Percentiles rank a stretch among this genome's conserved stretches.
phyloP scores from a whole-genome alignment of 2,113 vertebrate genomes.

The Butorides virescens region DNA sequence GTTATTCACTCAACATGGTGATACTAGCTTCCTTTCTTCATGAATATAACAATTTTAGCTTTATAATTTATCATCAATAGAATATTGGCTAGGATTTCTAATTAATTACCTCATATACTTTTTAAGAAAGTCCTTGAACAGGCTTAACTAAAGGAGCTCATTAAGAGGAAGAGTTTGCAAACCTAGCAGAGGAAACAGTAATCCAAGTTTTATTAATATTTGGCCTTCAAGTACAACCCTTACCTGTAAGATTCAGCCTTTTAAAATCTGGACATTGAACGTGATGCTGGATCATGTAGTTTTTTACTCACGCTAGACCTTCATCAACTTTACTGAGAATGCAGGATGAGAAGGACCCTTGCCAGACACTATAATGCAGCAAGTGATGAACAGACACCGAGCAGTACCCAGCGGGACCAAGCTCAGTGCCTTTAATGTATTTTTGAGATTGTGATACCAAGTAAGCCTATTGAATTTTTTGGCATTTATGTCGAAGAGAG shows the following conservation, averaged over 20 bases:
- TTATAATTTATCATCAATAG: neutral
- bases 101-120: neutral
- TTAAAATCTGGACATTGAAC: neutral
- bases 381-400: neutral
- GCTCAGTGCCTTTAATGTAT: neutral
- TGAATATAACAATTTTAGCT: neutral
- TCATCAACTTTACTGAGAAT: neutral
- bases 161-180: neutral
- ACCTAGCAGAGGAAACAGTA: neutral
- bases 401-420: rapidly evolving
- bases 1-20: neutral
- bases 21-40: neutral
- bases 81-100: neutral
- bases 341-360: neutral
- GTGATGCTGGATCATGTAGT: neutral
- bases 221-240: neutral
- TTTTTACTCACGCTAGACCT: neutral
- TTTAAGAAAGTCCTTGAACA: constrained; percentile 9
- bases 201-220: neutral
- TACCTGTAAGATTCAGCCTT: neutral
- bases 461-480: neutral
- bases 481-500: neutral
- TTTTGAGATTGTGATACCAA: neutral
- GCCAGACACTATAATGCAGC: no score
- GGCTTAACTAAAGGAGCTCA: neutral